phyloP scores from a whole-genome alignment of 1,140 invertebrate species.

The Dendroctonus ponderosae region DNA sequence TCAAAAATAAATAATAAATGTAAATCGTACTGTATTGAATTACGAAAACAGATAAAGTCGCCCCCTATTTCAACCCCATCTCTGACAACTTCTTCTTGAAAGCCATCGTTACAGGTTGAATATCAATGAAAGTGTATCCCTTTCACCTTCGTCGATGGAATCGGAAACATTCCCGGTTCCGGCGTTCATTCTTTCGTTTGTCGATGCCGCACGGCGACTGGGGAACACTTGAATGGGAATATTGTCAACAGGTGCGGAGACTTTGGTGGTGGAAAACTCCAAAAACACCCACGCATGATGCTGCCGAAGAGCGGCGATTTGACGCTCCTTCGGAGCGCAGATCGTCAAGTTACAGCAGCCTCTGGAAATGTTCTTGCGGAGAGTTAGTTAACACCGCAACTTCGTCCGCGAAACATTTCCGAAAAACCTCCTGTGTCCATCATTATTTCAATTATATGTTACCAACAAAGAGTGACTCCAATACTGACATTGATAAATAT shows the following conservation, averaged over 20 bases:
- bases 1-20: too few relatives aligned
- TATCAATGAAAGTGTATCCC: conserved; percentile 1
- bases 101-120: neutral
- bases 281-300: conserved; percentile 21
- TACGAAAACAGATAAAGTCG: too few relatives aligned
- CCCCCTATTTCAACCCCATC: too few relatives aligned
- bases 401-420: conserved; percentile 24
- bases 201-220: conserved; percentile 3
- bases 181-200: conserved; percentile 4
- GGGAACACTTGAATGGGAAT: conserved; percentile 14
- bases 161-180: conserved; percentile 12
- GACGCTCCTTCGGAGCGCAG: conserved; percentile 24
- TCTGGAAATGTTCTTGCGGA: conserved; percentile 27
- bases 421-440: too few relatives aligned
- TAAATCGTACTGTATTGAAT: too few relatives aligned
- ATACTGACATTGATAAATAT: too few relatives aligned
- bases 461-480: too few relatives aligned
- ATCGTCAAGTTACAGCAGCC: conserved; percentile 18
- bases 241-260: conserved; percentile 21
- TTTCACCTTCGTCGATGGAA: conserved; percentile 16
- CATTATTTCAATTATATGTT: too few relatives aligned
- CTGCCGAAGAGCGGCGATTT: conserved; percentile 17
- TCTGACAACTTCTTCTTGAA: too few relatives aligned
- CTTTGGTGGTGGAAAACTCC: conserved; percentile 13
- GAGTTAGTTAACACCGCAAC: conserved; percentile 30